Evolutionary conservation across 2,888 invertebrate genomes (phyloP).

Genomic region (Himalopsyche tibetana): DNA sequence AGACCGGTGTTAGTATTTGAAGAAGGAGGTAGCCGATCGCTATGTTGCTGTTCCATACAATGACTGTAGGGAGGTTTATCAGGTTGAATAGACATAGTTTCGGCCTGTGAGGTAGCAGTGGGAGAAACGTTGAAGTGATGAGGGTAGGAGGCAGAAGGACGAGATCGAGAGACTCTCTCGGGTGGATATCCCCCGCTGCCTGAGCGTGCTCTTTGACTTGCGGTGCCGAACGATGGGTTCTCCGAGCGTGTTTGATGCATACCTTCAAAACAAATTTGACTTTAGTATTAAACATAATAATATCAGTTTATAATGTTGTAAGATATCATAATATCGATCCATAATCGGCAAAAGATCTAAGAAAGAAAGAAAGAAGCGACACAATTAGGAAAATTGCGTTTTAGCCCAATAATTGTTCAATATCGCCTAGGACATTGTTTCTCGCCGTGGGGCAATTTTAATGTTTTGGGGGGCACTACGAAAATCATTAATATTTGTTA

Average conservation of each 20-base stretch:
- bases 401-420: too few relatives aligned
- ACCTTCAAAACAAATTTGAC: constrained; percentile 45
- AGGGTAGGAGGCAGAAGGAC: constrained; percentile 67
- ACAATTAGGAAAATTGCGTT: too few relatives aligned
- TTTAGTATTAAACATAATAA: background rate
- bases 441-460: too few relatives aligned
- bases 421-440: too few relatives aligned
- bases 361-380: too few relatives aligned
- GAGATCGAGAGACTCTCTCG: constrained; percentile 70
- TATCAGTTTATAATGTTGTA: background rate
- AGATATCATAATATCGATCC: background rate
- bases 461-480: too few relatives aligned
- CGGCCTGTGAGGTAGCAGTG: constrained; percentile 53
- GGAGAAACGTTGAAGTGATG: constrained; percentile 68
- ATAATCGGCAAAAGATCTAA: too few relatives aligned
- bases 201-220: constrained; percentile 49
- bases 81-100: background rate
- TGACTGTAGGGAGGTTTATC: constrained; percentile 66
- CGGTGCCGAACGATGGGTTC: constrained; percentile 41
- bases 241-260: constrained; percentile 58
- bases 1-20: constrained; percentile 66
- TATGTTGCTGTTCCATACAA: constrained; percentile 55
- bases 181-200: constrained; percentile 71
- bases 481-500: too few relatives aligned
- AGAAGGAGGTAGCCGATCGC: constrained; percentile 42